Percentiles rank a stretch among this genome's conserved stretches.
Conservation (phyloP, 2,797 vertebrate genomes). For the Eupleurogrammus muticus region DNA sequence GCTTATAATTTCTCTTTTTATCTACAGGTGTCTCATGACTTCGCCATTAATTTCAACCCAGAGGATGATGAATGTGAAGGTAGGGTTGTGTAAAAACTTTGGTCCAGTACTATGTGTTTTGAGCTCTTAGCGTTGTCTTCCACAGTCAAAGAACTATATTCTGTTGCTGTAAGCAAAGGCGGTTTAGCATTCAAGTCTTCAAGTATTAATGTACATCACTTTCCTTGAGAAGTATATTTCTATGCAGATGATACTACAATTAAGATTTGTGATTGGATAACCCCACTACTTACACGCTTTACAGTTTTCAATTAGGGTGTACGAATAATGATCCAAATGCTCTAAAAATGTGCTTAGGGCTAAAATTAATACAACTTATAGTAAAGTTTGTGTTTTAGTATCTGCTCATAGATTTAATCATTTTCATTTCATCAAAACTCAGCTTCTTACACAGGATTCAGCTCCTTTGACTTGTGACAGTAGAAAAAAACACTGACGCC, state of each 20-base stretch:
- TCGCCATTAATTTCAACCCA: conserved; percentile 96
- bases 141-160: background rate
- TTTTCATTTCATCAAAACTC: background rate
- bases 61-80: conserved; percentile 97
- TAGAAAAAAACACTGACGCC: background rate
- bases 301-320: too few relatives aligned
- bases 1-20: conserved; percentile 19
- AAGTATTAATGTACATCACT: background rate
- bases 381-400: conserved; percentile 4
- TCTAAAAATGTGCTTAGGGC: background rate
- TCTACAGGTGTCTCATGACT: conserved; percentile 94
- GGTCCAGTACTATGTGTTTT: background rate
- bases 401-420: background rate
- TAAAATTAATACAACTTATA: too few relatives aligned
- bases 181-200: too few relatives aligned
- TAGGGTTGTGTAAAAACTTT: conserved; percentile 58
- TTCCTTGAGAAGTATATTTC: conserved; percentile 4
- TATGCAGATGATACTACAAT: conserved; percentile 21
- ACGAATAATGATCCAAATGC: too few relatives aligned
- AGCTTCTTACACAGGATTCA: background rate
- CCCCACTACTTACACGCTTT: background rate
- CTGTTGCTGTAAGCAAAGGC: too few relatives aligned
- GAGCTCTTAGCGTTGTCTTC: background rate
- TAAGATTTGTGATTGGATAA: background rate
- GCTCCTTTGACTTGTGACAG: conserved; percentile 7